Conservation (phyloP, 2,888 invertebrate genomes). For the Diachrysia chrysitis region DNA sequence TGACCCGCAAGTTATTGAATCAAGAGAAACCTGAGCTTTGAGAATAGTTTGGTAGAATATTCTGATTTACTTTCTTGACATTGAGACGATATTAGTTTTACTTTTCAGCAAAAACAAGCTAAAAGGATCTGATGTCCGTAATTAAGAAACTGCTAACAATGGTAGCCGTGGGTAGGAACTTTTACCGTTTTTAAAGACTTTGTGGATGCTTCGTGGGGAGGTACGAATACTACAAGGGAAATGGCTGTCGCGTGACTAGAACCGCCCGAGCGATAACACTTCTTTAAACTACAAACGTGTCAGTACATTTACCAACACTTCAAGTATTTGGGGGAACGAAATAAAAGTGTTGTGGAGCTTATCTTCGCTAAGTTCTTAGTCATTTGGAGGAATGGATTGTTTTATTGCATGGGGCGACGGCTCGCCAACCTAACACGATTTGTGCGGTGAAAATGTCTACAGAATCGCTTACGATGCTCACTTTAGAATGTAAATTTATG, state of each 20-base stretch:
- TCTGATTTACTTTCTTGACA: not conserved
- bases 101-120: not conserved
- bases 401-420: constrained; percentile 45
- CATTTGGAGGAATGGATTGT: constrained; percentile 53
- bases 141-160: constrained; percentile 38
- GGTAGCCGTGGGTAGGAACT: constrained; percentile 44
- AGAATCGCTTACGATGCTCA: constrained; percentile 35
- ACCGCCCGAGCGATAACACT: constrained; percentile 53
- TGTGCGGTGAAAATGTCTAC: constrained; percentile 43
- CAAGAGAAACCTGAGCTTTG: not conserved
- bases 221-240: constrained; percentile 36
- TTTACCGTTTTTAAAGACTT: constrained; percentile 42
- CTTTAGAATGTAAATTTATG: constrained; percentile 32
- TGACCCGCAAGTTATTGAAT: constrained; percentile 2
- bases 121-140: no score
- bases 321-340: constrained; percentile 50
- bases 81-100: not conserved
- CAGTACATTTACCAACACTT: constrained; percentile 52
- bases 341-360: constrained; percentile 53
- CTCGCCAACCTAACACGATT: constrained; percentile 51
- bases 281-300: constrained; percentile 54
- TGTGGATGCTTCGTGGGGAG: constrained; percentile 40
- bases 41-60: not conserved
- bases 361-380: constrained; percentile 49
- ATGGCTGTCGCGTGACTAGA: constrained; percentile 55